These are phyloP conservation scores for Zophobas morio DNA, from an alignment of 1,140 invertebrate species.

Conservation along the genomic window DNA sequence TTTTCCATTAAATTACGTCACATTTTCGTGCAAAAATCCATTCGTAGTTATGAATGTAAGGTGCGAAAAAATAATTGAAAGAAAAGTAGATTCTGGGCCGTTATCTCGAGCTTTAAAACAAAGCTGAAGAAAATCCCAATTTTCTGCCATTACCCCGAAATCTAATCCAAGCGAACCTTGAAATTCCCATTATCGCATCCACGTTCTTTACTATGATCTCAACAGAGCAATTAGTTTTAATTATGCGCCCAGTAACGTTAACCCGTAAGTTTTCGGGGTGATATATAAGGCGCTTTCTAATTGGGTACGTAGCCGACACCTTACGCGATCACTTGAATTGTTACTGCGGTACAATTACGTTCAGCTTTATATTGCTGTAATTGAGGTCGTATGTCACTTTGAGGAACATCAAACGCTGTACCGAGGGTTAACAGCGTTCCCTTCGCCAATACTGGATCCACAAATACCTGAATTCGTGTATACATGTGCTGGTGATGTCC, in stretches of 20 bases:
- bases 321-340: conserved; percentile 49
- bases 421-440: background rate
- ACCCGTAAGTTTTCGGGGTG: conserved; percentile 48
- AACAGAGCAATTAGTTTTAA: conserved; percentile 55
- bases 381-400: conserved; percentile 43
- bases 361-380: conserved; percentile 47
- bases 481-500: no score
- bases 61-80: conserved; percentile 20
- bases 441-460: background rate
- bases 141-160: conserved; percentile 21
- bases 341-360: conserved; percentile 49
- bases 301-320: conserved; percentile 48
- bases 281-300: conserved; percentile 50
- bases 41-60: conserved; percentile 4
- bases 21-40: conserved; percentile 21
- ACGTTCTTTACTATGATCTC: conserved; percentile 49
- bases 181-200: conserved; percentile 50
- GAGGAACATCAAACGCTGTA: conserved; percentile 2
- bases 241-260: conserved; percentile 50
- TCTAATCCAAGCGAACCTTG: conserved; percentile 32
- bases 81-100: background rate
- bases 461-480: no score
- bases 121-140: conserved; percentile 34
- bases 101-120: conserved; percentile 1
- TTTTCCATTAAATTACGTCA: conserved; percentile 33